Evolutionary conservation across 2,797 vertebrate genomes (phyloP).

Genomic region (Cyclopterus lumpus): DNA sequence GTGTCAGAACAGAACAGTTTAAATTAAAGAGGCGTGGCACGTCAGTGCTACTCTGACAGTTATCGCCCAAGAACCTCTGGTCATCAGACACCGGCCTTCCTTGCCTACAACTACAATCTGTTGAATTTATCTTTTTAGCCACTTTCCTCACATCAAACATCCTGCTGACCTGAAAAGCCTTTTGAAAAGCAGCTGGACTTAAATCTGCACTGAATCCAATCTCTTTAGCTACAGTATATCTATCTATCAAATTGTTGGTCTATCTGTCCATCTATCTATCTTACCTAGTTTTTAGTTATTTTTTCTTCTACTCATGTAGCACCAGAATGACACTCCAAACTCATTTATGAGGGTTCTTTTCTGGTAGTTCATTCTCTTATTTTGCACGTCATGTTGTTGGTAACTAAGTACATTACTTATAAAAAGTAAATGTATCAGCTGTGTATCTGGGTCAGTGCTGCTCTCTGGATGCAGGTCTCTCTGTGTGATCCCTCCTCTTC

Average conservation of each 20-base stretch:
- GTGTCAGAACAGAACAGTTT: background rate
- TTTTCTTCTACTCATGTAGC: background rate
- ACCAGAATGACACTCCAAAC: background rate
- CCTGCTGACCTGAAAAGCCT: too few relatives aligned
- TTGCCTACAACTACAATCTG: background rate
- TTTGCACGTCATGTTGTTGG: background rate
- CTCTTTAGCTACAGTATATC: background rate
- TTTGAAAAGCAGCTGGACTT: too few relatives aligned
- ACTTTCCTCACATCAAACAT: too few relatives aligned
- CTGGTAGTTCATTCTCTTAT: background rate
- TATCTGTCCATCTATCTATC: too few relatives aligned
- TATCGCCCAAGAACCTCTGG: background rate
- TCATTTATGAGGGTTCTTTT: background rate
- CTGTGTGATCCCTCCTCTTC: slow-evolving; percentile 32
- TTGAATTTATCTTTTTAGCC: too few relatives aligned
- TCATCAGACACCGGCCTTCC: background rate
- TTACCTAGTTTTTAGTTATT: background rate
- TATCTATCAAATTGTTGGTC: background rate
- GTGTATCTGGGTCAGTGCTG: background rate
- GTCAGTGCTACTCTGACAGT: too few relatives aligned
- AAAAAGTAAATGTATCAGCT: background rate
- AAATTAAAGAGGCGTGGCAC: background rate
- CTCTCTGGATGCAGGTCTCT: background rate
- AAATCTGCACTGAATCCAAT: background rate
- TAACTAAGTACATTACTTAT: background rate